Base-by-base conservation (phyloP, 2,797 vertebrate genomes). In the Sternotherus odoratus region DNA sequence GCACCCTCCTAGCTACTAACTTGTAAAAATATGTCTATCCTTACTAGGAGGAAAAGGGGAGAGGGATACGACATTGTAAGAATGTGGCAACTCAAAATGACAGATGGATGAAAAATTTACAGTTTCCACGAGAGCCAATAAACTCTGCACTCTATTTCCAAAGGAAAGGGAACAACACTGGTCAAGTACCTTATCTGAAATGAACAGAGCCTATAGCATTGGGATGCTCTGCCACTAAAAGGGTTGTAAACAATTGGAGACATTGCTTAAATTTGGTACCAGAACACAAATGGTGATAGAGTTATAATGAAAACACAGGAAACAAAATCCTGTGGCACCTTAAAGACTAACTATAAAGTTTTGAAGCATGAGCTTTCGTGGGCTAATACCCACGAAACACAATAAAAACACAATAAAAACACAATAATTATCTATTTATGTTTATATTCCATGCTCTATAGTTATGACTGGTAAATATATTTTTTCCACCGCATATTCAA, bases 381-480 rank as follows among this genome's bases (percentile, higher is more conserved):
- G n/a, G n/a, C n/a, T n/a, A n/a, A n/a, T n/a, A n/a, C n/a, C n/a
- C n/a, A n/a, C n/a, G n/a, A n/a, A n/a, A n/a, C n/a, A n/a, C n/a
- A n/a, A n/a, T n/a, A n/a, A n/a, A n/a, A n/a, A n/a, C n/a, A n/a
- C n/a, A 16, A 83, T 74, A 33, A 54, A 74, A 80, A 23, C 30
- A 78, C 6, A 72, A 10, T 33, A 63, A 48, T 81, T n/a, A 0
- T 0, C 4, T 10, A 1, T 2, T 53, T 24, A 23, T 12, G 16
- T 72, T 17, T 9, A 1, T 85, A 84, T 86, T 82, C 69, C 69
- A 72, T 24, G 24, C 12, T 24, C 39, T 80, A 5, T 30, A 63
- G 21, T 9, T 57, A 6, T 30, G 6, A 43, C 3, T 0, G 43
- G 11, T 2, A 2, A 63, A 3, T n/a, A 85, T 0, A n/a, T 30